These are phyloP conservation scores for Bombus difficillimus DNA, from an alignment of 1,140 invertebrate genomes.

Conservation along the genomic window DNA sequence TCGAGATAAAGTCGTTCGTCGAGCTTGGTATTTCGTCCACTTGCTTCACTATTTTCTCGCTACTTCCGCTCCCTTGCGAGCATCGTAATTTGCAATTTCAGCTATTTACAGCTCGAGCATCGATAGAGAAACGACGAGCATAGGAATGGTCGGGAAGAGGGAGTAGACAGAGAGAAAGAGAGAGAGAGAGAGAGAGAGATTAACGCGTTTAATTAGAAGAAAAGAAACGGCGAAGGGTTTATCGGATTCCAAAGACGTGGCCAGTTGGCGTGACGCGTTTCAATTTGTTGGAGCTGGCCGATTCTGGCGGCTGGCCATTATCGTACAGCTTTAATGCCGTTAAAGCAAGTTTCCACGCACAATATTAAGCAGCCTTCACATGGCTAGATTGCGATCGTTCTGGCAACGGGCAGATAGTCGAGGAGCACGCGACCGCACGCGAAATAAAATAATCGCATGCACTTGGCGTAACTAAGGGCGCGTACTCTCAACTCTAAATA, in stretches of 20 bases:
- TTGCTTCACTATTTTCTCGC: neutral
- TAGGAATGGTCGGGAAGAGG: too few species aligned
- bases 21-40: neutral
- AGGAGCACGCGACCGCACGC: slow-evolving; percentile 44
- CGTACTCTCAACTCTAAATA: neutral
- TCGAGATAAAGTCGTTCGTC: neutral
- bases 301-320: slow-evolving; percentile 30
- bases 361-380: slow-evolving; percentile 59
- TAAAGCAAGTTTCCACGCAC: slow-evolving; percentile 51
- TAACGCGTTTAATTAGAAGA: neutral
- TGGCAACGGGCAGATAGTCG: too few species aligned
- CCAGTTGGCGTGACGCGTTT: slow-evolving; percentile 40
- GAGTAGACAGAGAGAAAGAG: neutral
- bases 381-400: slow-evolving; percentile 43
- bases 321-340: slow-evolving; percentile 39
- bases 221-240: slow-evolving; percentile 18
- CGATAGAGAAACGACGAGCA: too few species aligned
- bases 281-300: slow-evolving; percentile 53
- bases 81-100: neutral
- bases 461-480: neutral
- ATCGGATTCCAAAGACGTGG: slow-evolving; percentile 26
- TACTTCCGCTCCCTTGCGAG: neutral
- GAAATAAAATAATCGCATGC: slow-evolving; percentile 42
- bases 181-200: neutral
- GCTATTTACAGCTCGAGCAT: neutral